These are phyloP conservation scores for Typhlomys cinereus DNA, from an alignment of 2,113 vertebrate genomes.

Conservation along the genomic window DNA sequence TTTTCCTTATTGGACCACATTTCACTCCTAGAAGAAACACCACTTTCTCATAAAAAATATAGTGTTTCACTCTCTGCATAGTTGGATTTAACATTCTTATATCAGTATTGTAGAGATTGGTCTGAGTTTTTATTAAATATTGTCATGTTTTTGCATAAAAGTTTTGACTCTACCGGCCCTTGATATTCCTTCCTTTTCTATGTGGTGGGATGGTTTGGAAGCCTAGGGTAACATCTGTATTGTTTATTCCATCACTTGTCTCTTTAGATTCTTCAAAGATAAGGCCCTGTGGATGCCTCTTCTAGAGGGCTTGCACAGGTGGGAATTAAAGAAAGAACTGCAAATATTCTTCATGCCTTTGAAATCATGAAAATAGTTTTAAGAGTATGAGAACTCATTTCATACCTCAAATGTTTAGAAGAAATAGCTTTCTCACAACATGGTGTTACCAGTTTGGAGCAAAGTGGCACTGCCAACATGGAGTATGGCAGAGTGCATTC, in stretches of 20 bases:
- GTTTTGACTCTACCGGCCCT: not conserved
- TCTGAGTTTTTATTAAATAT: constrained; percentile 1
- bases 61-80: not conserved
- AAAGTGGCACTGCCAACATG: not conserved
- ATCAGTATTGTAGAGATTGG: not conserved
- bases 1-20: not conserved
- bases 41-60: not conserved
- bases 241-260: not conserved
- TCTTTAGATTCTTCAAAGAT: not conserved
- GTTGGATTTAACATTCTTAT: not conserved
- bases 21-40: not conserved
- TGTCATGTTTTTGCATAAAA: not conserved
- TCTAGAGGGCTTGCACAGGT: not conserved
- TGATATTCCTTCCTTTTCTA: not conserved
- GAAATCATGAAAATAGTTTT: not conserved
- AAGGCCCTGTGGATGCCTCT: not conserved
- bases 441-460: not conserved
- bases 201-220: not conserved
- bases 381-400: not conserved
- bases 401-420: not conserved
- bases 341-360: not conserved
- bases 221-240: not conserved
- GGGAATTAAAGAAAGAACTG: not conserved
- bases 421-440: not conserved
- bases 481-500: not conserved